Conservation (phyloP, 2,113 vertebrate genomes). For the Arizona elegans region DNA sequence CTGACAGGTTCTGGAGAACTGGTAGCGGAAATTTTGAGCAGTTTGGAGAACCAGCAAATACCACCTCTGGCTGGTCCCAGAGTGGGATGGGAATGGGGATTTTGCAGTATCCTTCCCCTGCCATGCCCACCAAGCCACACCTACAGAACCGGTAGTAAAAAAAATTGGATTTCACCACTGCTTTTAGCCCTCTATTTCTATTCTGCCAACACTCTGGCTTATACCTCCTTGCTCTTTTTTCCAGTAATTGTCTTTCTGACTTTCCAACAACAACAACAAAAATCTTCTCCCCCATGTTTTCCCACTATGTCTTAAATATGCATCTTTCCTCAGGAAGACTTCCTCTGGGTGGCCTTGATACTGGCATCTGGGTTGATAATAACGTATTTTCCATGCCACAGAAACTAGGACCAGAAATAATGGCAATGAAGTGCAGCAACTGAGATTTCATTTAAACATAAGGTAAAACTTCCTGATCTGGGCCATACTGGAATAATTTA, state of each 20-base stretch:
- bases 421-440: neutral
- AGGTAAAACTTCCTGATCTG: neutral
- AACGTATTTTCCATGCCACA: neutral
- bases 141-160: too few species aligned
- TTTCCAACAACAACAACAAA: neutral
- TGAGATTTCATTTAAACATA: neutral
- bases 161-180: too few species aligned
- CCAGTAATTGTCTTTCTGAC: neutral
- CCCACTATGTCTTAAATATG: neutral
- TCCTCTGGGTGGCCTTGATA: neutral
- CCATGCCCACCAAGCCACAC: too few species aligned
- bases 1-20: too few species aligned
- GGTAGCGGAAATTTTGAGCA: too few species aligned
- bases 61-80: too few species aligned
- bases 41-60: too few species aligned
- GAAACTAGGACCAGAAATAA: neutral
- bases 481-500: neutral
- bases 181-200: neutral
- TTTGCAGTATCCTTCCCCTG: too few species aligned
- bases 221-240: neutral
- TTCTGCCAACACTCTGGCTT: neutral
- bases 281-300: neutral
- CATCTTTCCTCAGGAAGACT: neutral
- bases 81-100: too few species aligned
- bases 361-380: neutral